These are phyloP conservation scores for Dendrolimus houi DNA, from an alignment of 2,888 invertebrate genomes.

Conservation along the genomic window DNA sequence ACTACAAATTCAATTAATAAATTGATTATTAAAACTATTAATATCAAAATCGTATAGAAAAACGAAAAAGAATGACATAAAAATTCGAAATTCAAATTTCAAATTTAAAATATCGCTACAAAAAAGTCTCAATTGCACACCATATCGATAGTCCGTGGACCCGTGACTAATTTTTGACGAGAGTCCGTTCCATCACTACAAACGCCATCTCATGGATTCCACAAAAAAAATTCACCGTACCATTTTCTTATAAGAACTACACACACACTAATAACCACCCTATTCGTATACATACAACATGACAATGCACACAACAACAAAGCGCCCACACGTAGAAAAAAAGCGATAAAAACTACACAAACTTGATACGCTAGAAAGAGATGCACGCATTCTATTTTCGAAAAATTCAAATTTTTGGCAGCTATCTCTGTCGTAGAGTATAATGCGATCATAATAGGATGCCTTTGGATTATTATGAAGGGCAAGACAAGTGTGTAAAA, in stretches of 20 bases:
- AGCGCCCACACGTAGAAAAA: constrained; percentile 70
- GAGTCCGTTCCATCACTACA: constrained; percentile 61
- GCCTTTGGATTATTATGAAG: constrained; percentile 43
- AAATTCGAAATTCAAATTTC: no score
- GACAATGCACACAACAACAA: constrained; percentile 20
- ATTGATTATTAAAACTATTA: no score
- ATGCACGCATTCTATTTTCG: constrained; percentile 30
- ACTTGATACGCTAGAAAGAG: constrained; percentile 40
- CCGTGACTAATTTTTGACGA: constrained; percentile 48
- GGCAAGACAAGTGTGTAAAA: constrained; percentile 55
- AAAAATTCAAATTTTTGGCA: constrained; percentile 18
- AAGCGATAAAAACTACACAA: constrained; percentile 71
- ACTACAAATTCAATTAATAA: no score
- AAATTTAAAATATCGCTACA: no score
- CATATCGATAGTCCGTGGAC: no score
- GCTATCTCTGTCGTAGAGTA: constrained; percentile 12
- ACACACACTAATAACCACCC: constrained; percentile 32
- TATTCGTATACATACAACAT: constrained; percentile 21
- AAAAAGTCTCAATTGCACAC: no score
- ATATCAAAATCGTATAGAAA: no score
- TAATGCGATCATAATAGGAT: constrained; percentile 25
- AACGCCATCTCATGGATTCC: constrained; percentile 33
- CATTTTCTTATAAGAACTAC: constrained; percentile 72
- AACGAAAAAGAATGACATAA: no score
- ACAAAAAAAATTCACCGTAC: constrained; percentile 69